phyloP scores from a whole-genome alignment of 2,113 vertebrate genomes.

The Hoplias malabaricus region DNA sequence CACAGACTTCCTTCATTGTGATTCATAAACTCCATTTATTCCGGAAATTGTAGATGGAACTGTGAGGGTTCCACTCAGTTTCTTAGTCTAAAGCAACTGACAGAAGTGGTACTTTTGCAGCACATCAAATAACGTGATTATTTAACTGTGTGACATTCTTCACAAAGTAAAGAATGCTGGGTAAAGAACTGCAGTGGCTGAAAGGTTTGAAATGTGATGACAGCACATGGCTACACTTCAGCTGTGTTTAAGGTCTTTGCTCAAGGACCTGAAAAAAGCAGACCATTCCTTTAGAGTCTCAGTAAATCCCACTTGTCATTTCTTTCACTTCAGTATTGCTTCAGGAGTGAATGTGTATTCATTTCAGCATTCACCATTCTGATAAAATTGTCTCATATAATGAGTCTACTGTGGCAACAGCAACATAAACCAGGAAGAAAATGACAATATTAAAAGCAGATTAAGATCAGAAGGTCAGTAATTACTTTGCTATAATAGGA shows the following conservation, averaged over 20 bases:
- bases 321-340: neutral
- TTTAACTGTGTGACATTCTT: neutral
- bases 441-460: neutral
- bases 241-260: neutral
- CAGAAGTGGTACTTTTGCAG: neutral
- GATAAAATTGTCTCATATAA: neutral
- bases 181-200: neutral
- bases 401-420: neutral
- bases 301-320: neutral
- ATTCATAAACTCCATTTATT: neutral
- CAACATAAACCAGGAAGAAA: neutral
- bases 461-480: constrained; percentile 2
- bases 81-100: neutral
- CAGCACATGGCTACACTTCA: neutral
- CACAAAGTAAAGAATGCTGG: neutral
- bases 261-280: neutral
- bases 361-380: neutral
- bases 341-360: neutral
- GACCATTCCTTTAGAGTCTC: neutral
- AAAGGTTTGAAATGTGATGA: neutral
- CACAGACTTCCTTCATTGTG: neutral
- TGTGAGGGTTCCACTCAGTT: neutral
- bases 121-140: neutral
- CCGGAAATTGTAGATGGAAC: neutral
- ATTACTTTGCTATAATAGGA: neutral